Evolutionary conservation across 2,888 invertebrate genomes (phyloP).

Genomic region (Escarpia spicata): DNA sequence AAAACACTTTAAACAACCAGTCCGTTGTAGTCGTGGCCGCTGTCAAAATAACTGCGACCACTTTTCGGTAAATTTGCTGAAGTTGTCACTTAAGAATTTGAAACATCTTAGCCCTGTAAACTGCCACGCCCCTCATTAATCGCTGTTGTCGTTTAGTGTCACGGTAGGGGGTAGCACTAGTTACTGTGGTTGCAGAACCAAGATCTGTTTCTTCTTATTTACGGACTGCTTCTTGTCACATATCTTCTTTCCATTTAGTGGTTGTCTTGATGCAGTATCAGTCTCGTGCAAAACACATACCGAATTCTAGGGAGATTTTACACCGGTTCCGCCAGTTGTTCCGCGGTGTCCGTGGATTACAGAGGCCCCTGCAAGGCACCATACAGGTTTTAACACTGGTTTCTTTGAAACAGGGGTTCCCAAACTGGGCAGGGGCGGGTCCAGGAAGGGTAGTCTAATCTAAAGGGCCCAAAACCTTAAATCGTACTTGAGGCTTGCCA

Average conservation of each 20-base stretch:
- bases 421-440: too few species aligned
- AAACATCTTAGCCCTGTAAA: not conserved
- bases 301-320: too few species aligned
- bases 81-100: not conserved
- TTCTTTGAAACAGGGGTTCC: too few species aligned
- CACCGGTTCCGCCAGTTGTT: too few species aligned
- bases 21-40: not conserved
- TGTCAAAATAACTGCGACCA: not conserved
- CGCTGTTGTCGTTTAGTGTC: not conserved
- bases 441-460: too few species aligned
- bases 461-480: too few species aligned
- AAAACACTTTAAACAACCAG: not conserved
- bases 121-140: not conserved
- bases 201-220: not conserved
- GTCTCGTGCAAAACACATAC: too few species aligned
- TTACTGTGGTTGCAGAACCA: not conserved
- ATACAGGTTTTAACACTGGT: too few species aligned
- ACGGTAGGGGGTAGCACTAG: not conserved
- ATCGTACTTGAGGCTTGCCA: too few species aligned
- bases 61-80: not conserved
- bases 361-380: too few species aligned
- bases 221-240: not conserved
- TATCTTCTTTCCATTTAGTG: not conserved
- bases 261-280: too few species aligned
- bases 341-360: too few species aligned